These are phyloP conservation scores for Episyrphus balteatus DNA, from an alignment of 1,140 invertebrate species.

Conservation along the genomic window DNA sequence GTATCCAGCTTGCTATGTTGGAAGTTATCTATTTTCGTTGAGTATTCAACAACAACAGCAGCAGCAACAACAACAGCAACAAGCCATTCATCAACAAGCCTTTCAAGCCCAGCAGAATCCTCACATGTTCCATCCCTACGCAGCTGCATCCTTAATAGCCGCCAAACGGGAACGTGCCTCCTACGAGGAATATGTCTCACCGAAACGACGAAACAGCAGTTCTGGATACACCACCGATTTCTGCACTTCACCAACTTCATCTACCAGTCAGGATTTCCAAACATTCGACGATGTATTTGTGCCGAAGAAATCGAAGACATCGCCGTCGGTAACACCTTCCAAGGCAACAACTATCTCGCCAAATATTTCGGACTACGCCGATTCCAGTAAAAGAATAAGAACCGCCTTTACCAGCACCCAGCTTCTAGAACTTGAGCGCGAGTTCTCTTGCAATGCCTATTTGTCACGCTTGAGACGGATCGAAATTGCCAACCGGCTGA, in stretches of 20 bases:
- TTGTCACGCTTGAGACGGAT: conserved; percentile 78
- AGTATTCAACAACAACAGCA: conserved; percentile 48
- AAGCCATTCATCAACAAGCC: conserved; percentile 1
- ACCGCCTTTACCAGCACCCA: conserved; percentile 91
- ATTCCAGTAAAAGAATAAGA: conserved; percentile 65
- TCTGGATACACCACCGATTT: conserved; percentile 7
- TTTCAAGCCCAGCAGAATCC: conserved; percentile 12
- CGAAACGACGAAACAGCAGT: too few relatives aligned
- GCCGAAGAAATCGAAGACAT: conserved; percentile 15
- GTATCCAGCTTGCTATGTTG: conserved; percentile 46
- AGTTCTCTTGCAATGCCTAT: conserved; percentile 85
- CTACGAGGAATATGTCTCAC: too few relatives aligned
- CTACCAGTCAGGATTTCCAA: conserved; percentile 3
- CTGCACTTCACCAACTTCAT: conserved; percentile 29
- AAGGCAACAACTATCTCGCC: conserved; percentile 42
- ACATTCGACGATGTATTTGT: background rate
- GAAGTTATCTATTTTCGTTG: conserved; percentile 49
- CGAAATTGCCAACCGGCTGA: conserved; percentile 80
- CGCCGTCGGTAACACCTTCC: conserved; percentile 32
- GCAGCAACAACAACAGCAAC: conserved; percentile 27
- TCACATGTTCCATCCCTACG: conserved; percentile 25
- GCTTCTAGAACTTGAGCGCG: conserved; percentile 79
- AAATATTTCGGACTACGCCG: conserved; percentile 40
- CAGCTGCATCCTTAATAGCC: conserved; percentile 20
- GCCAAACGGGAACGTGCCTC: too few relatives aligned